Evolutionary conservation across 2,113 vertebrate genomes (phyloP), one percentile per base, ranked within the genome.

Genomic region (Semicossyphus pulcher): DNA sequence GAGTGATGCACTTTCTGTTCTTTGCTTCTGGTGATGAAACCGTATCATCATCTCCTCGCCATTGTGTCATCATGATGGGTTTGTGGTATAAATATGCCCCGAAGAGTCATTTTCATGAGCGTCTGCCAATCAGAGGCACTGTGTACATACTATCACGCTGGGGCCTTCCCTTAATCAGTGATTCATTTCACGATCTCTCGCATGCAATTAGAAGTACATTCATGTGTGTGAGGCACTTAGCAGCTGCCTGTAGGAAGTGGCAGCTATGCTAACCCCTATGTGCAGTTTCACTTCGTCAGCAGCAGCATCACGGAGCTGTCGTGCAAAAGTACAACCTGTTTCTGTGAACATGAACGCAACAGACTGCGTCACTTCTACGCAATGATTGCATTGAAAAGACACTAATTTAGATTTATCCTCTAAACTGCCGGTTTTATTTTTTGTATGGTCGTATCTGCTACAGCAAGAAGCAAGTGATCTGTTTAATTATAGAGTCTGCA

Each of bases 401-500:
- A 31, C 36, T 2, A 8, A 18, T n/a, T 28, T 1, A 28, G 1
- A 12, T 41, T 16, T 58, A 10, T 47, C 6, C 31, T 34, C 61
- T 54, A 32, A 41, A n/a, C 29, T 21, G 11, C 8, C 10, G 60
- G 2, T 44, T 12, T 10, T 47, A n/a, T n/a, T n/a, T n/a, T n/a
- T n/a, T n/a, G n/a, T n/a, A n/a, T n/a, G n/a, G n/a, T n/a, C n/a
- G n/a, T n/a, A n/a, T n/a, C 25, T 5, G 14, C 48, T 4, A 32
- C 23, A 71, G 59, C n/a, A 10, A 8, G 65, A 51, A 29, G 44
- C 67, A 79, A 84, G 42, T 44, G 56, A 87, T 78, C 57, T 71
- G 47, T 78, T 81, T 81, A 72, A 72, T 78, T 70, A 67, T 39
- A 63, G 57, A 18, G 69, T 68, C 41, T 69, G 73, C 37, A 65